Conservation (phyloP, 1,140 invertebrate genomes). For the Diabrotica undecimpunctata region DNA sequence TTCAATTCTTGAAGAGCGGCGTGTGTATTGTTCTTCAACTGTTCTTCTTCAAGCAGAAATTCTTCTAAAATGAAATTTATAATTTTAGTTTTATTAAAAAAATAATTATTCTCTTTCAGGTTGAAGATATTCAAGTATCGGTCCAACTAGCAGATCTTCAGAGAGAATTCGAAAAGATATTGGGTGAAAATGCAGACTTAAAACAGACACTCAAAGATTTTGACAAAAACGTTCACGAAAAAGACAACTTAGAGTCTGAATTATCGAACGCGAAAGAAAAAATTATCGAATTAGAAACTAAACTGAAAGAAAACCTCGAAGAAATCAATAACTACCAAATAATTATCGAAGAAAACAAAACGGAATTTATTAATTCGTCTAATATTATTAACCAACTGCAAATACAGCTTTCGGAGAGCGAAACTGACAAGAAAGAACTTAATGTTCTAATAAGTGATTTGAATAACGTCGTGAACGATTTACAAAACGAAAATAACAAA, state of each 20-base stretch:
- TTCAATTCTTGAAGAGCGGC: too few species aligned
- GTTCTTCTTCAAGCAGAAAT: too few species aligned
- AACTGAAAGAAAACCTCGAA: slow-evolving; percentile 42
- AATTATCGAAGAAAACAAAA: slow-evolving; percentile 48
- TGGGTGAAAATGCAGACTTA: slow-evolving; percentile 38
- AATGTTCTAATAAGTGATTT: slow-evolving; percentile 36
- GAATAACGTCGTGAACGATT: slow-evolving; percentile 32
- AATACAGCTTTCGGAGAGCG: slow-evolving; percentile 29
- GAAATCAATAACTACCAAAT: slow-evolving; percentile 48
- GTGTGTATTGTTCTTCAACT: too few species aligned
- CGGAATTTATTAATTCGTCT: slow-evolving; percentile 37
- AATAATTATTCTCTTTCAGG: slow-evolving; percentile 8
- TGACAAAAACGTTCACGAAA: slow-evolving; percentile 51
- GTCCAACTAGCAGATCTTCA: slow-evolving; percentile 26
- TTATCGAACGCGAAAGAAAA: slow-evolving; percentile 40
- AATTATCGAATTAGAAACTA: slow-evolving; percentile 48
- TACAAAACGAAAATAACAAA: slow-evolving; percentile 35
- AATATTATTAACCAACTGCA: slow-evolving; percentile 33
- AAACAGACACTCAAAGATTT: slow-evolving; percentile 52
- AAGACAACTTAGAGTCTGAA: slow-evolving; percentile 47
- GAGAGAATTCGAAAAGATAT: slow-evolving; percentile 30
- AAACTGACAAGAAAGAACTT: slow-evolving; percentile 33
- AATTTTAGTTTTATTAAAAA: too few species aligned
- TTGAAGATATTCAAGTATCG: background rate
- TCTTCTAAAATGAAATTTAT: too few species aligned